A percentile compares a stretch with the other conserved stretches of the same genome.
Evolutionary conservation across 1,140 invertebrate species (phyloP).

Genomic region (Bombyx mori): ASM3026992v2 NC_085116.1:11976501-11977000

Average conservation of each 20-base stretch:
- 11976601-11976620: conserved; percentile 43
- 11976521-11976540: too few species aligned
- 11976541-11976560: too few species aligned
- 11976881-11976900: too few species aligned
- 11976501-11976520: too few species aligned
- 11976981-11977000: too few species aligned
- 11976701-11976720: conserved; percentile 20
- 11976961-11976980: too few species aligned
- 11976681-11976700: conserved; percentile 21
- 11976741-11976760: conserved; percentile 52
- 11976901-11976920: too few species aligned
- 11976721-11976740: conserved; percentile 58
- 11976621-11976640: conserved; percentile 23
- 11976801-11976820: conserved; percentile 16
- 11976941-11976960: too few species aligned
- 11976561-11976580: too few species aligned
- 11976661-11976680: conserved; percentile 32
- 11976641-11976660: conserved; percentile 24
- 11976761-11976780: conserved; percentile 48
- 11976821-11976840: conserved; percentile 1
- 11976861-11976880: too few species aligned
- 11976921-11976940: too few species aligned
- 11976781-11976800: conserved; percentile 41
- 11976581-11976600: conserved; percentile 16
- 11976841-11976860: too few species aligned